These are phyloP conservation scores for Megaleporinus macrocephalus DNA, from an alignment of 2,113 vertebrate species.

Conservation along the genomic window DNA sequence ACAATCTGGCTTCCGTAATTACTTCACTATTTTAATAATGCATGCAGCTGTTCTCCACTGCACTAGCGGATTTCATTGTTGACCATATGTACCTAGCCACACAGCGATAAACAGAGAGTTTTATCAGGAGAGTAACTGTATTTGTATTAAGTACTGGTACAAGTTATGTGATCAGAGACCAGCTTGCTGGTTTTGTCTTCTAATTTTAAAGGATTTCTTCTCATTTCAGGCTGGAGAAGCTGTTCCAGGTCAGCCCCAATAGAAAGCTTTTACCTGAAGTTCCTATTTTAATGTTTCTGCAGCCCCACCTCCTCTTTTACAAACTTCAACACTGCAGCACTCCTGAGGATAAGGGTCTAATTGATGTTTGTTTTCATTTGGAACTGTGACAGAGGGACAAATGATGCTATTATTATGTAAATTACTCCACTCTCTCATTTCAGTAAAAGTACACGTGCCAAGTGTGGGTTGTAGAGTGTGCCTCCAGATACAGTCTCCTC, in stretches of 20 bases:
- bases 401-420: slow-evolving; percentile 55
- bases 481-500: slow-evolving; percentile 15
- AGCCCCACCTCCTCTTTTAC: slow-evolving; percentile 3
- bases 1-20: slow-evolving; percentile 3
- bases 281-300: neutral
- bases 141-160: neutral
- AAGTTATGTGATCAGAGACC: neutral
- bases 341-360: slow-evolving; percentile 40
- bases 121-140: neutral
- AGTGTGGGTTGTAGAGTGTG: slow-evolving; percentile 22
- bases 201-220: neutral
- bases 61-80: neutral
- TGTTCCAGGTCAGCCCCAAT: neutral
- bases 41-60: slow-evolving; percentile 5
- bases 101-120: neutral
- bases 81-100: slow-evolving; percentile 5
- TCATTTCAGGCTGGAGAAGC: neutral
- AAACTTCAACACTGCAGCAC: slow-evolving; percentile 17
- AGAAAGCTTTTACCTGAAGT: neutral
- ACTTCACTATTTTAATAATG: slow-evolving; percentile 27
- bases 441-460: slow-evolving; percentile 37
- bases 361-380: slow-evolving; percentile 51
- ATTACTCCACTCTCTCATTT: slow-evolving; percentile 39
- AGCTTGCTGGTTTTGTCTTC: neutral
- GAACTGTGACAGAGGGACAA: slow-evolving; percentile 50